Percentiles rank a stretch among this genome's conserved stretches.
Evolutionary conservation across 2,797 vertebrate genomes (phyloP).

Genomic region (Poecilia gillii): DNA sequence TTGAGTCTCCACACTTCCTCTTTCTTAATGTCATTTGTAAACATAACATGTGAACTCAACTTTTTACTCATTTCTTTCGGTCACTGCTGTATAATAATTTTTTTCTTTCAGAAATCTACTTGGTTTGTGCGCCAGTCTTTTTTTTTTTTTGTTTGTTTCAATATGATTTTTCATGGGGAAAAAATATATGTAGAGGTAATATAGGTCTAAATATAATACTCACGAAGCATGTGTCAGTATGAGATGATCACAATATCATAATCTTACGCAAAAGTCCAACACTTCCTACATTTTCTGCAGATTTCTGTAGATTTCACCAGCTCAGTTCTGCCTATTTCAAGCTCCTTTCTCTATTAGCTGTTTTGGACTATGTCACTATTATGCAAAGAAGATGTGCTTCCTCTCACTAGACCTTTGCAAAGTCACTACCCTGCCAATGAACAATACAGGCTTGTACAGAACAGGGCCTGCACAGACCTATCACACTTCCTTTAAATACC

Average conservation of each 20-base stretch:
- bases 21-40: too few species aligned
- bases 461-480: slow-evolving; percentile 50
- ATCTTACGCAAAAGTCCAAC: not conserved
- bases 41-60: too few species aligned
- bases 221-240: not conserved
- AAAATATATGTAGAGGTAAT: not conserved
- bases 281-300: not conserved
- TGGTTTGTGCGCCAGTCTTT: not conserved
- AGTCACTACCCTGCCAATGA: slow-evolving; percentile 48
- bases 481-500: slow-evolving; percentile 37
- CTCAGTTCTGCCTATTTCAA: too few species aligned
- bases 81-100: not conserved
- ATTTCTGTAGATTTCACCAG: too few species aligned
- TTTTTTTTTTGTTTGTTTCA: not conserved
- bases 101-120: not conserved
- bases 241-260: not conserved
- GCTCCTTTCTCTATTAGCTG: too few species aligned
- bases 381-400: slow-evolving; percentile 20
- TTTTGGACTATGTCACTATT: too few species aligned
- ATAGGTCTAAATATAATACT: not conserved
- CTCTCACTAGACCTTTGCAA: slow-evolving; percentile 59
- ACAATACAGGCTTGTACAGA: slow-evolving; percentile 61
- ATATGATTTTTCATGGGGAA: not conserved
- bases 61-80: not conserved
- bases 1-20: not conserved